Conservation (phyloP, 1,140 invertebrate species). For the Dryas iulia region DNA sequence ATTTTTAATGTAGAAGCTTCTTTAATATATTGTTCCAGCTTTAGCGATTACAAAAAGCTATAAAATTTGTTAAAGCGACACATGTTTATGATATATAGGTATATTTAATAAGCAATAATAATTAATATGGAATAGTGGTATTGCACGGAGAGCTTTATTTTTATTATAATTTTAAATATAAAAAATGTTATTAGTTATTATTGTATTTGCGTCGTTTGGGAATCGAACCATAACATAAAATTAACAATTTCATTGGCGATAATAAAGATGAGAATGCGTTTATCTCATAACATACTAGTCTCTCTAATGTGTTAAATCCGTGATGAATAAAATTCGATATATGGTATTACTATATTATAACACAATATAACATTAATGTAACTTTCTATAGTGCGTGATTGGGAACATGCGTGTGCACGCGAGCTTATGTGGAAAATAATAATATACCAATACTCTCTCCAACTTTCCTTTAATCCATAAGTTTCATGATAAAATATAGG, state of each 20-base stretch:
- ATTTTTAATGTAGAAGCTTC: no score
- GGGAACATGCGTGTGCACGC: constrained; percentile 25
- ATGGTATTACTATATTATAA: not conserved
- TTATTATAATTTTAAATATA: not conserved
- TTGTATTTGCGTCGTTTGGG: not conserved
- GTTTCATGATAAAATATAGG: not conserved
- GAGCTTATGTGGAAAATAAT: constrained; percentile 8
- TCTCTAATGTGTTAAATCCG: not conserved
- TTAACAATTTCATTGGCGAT: not conserved
- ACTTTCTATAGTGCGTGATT: constrained; percentile 13
- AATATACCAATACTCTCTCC: not conserved
- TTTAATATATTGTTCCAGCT: not conserved
- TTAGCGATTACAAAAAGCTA: not conserved
- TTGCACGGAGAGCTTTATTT: not conserved
- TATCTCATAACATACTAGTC: not conserved
- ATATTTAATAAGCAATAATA: not conserved
- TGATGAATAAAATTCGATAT: not conserved
- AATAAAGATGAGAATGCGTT: not conserved
- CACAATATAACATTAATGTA: not conserved
- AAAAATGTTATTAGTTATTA: not conserved
- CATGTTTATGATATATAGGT: not conserved
- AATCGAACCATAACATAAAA: not conserved
- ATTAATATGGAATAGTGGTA: not conserved
- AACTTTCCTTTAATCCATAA: constrained; percentile 4
- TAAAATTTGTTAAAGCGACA: not conserved